These are phyloP conservation scores for Hermodice carunculata DNA, from an alignment of 2,888 invertebrate genomes.

Conservation along the genomic window DNA sequence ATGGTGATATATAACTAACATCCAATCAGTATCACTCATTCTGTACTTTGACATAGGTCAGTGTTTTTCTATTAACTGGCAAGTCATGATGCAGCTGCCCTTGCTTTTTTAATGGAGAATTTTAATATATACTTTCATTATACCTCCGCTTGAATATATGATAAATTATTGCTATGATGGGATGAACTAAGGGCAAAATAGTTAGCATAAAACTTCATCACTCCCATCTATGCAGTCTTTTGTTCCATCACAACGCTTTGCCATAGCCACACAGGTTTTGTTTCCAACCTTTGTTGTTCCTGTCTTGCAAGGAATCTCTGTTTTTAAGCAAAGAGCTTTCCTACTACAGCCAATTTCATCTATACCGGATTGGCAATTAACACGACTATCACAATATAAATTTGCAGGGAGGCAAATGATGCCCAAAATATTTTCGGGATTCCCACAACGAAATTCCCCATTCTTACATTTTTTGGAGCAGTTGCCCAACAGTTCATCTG, in stretches of 20 bases:
- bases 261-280: slow-evolving; percentile 7
- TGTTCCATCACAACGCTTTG: slow-evolving; percentile 21
- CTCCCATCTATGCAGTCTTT: slow-evolving; percentile 15
- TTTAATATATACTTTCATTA: too few relatives aligned
- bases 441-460: slow-evolving; percentile 4
- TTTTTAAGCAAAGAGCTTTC: neutral
- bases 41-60: too few relatives aligned
- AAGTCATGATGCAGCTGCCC: too few relatives aligned
- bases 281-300: neutral
- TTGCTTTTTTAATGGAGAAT: too few relatives aligned
- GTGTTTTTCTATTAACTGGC: too few relatives aligned
- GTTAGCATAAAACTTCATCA: slow-evolving; percentile 29
- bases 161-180: too few relatives aligned
- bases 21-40: too few relatives aligned
- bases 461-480: neutral
- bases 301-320: neutral
- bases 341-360: slow-evolving; percentile 5
- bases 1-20: too few relatives aligned
- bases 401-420: neutral
- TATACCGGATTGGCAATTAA: neutral
- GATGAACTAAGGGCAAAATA: too few relatives aligned
- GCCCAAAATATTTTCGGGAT: neutral
- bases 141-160: too few relatives aligned
- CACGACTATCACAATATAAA: neutral
- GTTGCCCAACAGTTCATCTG: neutral